phyloP scores from a whole-genome alignment of 2,888 invertebrate genomes.

The Chymomyza procnemis region DNA sequence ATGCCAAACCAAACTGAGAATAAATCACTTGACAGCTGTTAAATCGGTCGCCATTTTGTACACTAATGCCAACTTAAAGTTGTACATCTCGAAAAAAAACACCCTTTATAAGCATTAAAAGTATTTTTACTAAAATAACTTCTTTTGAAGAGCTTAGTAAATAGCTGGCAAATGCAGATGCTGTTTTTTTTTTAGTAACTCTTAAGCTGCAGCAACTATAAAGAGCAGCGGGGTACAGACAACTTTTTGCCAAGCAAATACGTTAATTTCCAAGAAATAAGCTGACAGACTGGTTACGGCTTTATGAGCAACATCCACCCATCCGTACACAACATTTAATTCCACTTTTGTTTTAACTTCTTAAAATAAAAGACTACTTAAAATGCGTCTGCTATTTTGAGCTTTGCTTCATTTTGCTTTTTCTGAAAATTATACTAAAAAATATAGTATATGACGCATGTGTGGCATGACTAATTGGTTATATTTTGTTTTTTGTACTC shows the following conservation, averaged over 20 bases:
- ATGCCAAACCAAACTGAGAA: too few species aligned
- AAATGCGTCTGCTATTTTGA: background rate
- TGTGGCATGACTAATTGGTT: background rate
- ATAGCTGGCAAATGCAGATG: too few species aligned
- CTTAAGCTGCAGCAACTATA: background rate
- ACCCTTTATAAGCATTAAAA: too few species aligned
- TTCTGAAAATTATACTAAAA: background rate
- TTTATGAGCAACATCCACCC: background rate
- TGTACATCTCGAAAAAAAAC: too few species aligned
- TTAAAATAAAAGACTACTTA: background rate
- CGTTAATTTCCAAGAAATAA: background rate
- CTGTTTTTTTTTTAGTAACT: too few species aligned
- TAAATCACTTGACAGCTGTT: too few species aligned
- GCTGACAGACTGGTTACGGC: background rate
- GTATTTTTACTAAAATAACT: too few species aligned
- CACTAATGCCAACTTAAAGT: too few species aligned
- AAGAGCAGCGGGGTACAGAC: background rate
- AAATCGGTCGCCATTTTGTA: too few species aligned
- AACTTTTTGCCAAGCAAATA: background rate
- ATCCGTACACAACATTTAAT: background rate
- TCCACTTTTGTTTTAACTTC: background rate
- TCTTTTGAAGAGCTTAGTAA: too few species aligned
- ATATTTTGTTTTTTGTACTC: background rate
- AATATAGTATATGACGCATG: background rate
- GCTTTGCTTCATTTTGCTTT: slow-evolving; percentile 8